Evolutionary conservation across 2,888 invertebrate genomes (phyloP), one percentile per base, ranked within the genome.

Genomic region (Lepeophtheirus nordmannii): DNA sequence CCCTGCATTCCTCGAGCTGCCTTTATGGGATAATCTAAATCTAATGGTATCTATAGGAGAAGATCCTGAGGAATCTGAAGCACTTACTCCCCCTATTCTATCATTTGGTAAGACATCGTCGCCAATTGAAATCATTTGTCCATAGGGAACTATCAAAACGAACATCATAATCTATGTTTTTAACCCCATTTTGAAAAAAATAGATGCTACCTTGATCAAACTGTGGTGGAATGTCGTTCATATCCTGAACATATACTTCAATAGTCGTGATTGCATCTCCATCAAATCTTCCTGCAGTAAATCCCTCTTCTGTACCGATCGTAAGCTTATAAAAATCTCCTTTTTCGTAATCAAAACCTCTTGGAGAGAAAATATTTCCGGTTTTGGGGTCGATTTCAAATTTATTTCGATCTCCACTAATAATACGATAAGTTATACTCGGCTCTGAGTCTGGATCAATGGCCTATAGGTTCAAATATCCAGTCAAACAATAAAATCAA

Each of bases 31-130:
- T n/a, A 65, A 17, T 22, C 23, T 23, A 38, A 30, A 65, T 40
- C 69, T 72, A 74, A 82, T 82, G 73, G 86, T 83, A 76, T 90
- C 90, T 71, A 87, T 87, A 0, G 90, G 89, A 0, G 87, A 78
- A 0, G 89, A 86, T 10, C 88, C 88, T 77, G 92, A 91, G 0
- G 83, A 82, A 75, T 92, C 92, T 0, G 83, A 80, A 0, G 92
- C 92, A 0, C 82, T 78, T 58, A 91, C 82, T 14, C 84, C 85
- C 22, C 86, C 84, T 0, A 92, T 85, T 1, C 84, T 79, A 2
- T 46, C 53, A 17, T 46, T 46, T 5, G 8, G 14, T 46, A n/a
- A n/a, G 8, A 46, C 53, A 17, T 46, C 53, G 5, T 46, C 53
- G n/a, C 17, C 3, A 5, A 46, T 46, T 14, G 17, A 14, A 46